Percentiles rank a stretch among this genome's conserved stretches.
phyloP scores from a whole-genome alignment of 2,888 invertebrate species.

The Cosmia pyralina region DNA sequence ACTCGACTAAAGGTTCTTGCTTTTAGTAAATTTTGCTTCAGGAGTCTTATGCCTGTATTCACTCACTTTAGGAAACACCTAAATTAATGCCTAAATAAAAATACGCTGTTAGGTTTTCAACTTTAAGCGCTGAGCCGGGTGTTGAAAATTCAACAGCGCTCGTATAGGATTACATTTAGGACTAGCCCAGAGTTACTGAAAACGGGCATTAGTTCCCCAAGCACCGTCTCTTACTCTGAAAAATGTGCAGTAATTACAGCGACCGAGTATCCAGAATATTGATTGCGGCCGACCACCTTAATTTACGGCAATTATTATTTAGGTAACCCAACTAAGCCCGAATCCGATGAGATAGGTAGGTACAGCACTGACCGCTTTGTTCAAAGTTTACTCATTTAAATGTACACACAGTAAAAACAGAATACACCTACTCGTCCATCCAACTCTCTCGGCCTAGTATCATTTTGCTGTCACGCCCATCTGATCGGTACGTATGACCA shows the following conservation, averaged over 20 bases:
- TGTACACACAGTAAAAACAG: background rate
- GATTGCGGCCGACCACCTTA: constrained; percentile 54
- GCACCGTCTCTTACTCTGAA: constrained; percentile 28
- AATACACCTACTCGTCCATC: background rate
- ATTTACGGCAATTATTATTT: constrained; percentile 58
- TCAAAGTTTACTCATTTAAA: constrained; percentile 14
- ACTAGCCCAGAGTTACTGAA: background rate
- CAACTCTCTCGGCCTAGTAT: too few relatives aligned
- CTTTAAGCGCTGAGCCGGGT: fast-evolving
- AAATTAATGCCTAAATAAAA: background rate
- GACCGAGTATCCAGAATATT: constrained; percentile 53
- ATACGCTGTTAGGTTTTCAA: background rate
- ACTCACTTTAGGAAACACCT: background rate
- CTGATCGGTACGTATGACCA: too few relatives aligned
- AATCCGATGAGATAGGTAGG: constrained; percentile 26
- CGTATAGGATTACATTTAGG: background rate
- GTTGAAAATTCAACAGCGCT: background rate
- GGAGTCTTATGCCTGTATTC: background rate
- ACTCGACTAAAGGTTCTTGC: constrained; percentile 1
- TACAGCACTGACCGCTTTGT: constrained; percentile 17
- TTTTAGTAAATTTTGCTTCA: constrained; percentile 23
- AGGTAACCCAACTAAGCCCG: constrained; percentile 43
- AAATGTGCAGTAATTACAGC: constrained; percentile 57
- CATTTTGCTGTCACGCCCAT: too few relatives aligned
- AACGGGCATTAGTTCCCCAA: constrained; percentile 10